phyloP scores from a whole-genome alignment of 2,113 vertebrate genomes.

The Corapipo altera region DNA sequence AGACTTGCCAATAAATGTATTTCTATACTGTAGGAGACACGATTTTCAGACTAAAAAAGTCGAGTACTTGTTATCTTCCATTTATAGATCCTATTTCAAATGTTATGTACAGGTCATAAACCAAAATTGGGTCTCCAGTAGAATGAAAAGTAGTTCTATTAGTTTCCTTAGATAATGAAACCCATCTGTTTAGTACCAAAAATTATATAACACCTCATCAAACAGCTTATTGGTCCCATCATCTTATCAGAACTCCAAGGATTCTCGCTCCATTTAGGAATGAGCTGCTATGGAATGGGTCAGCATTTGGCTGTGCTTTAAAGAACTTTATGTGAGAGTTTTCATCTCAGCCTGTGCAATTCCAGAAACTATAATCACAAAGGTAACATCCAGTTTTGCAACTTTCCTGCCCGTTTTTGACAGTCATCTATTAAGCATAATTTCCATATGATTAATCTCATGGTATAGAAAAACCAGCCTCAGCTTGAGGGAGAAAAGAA shows the following conservation, averaged over 20 bases:
- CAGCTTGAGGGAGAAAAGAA: background rate
- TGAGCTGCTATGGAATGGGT: background rate
- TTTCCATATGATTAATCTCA: background rate
- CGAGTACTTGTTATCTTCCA: slow-evolving; percentile 32
- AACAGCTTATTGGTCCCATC: background rate
- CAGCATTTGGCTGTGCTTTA: background rate
- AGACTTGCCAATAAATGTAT: slow-evolving; percentile 40
- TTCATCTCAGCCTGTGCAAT: background rate
- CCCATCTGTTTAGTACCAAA: background rate
- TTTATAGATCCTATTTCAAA: slow-evolving; percentile 31
- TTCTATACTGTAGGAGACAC: slow-evolving; percentile 29
- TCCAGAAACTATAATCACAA: background rate
- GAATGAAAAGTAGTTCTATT: slow-evolving; percentile 10
- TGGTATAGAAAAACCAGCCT: background rate
- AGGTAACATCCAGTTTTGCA: background rate
- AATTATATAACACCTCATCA: background rate
- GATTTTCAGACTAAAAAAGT: slow-evolving; percentile 22
- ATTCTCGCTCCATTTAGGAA: background rate
- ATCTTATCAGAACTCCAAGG: background rate
- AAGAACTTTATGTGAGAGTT: background rate
- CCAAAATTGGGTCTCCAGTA: background rate
- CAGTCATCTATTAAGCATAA: background rate
- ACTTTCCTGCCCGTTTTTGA: background rate
- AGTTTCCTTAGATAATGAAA: slow-evolving; percentile 22
- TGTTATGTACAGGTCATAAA: slow-evolving; percentile 10